phyloP scores from a whole-genome alignment of 1,140 invertebrate species.

The Solenopsis fugax region DNA sequence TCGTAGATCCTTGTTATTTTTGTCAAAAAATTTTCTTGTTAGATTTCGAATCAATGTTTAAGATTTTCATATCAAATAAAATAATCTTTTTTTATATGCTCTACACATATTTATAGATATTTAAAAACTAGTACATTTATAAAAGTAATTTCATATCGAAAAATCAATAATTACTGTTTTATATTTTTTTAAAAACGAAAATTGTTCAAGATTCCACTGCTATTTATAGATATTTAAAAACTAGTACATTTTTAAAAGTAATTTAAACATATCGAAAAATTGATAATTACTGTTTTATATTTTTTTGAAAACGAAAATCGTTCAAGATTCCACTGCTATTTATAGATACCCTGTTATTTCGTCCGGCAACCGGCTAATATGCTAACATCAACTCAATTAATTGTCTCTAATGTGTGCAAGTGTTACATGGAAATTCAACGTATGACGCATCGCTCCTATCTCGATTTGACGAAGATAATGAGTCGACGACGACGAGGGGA shows the following conservation, averaged over 20 bases:
- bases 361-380: slow-evolving; percentile 32
- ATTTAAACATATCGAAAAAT: neutral
- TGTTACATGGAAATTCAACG: slow-evolving; percentile 29
- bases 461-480: slow-evolving; percentile 75
- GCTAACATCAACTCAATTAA: slow-evolving; percentile 49
- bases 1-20: neutral
- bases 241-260: neutral
- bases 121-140: neutral
- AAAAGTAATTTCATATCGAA: neutral
- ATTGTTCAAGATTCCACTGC: neutral
- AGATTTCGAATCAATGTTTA: neutral
- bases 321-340: neutral
- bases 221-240: slow-evolving; percentile 17
- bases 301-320: neutral
- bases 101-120: neutral
- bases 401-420: slow-evolving; percentile 51
- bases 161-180: neutral
- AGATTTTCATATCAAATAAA: neutral
- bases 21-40: neutral
- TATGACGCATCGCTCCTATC: slow-evolving; percentile 68
- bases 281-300: neutral
- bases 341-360: slow-evolving; percentile 40
- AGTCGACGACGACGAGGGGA: slow-evolving; percentile 47
- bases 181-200: neutral
- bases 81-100: neutral